Conservation (phyloP, 2,797 vertebrate species). For the Anisognathus igniventris region DNA sequence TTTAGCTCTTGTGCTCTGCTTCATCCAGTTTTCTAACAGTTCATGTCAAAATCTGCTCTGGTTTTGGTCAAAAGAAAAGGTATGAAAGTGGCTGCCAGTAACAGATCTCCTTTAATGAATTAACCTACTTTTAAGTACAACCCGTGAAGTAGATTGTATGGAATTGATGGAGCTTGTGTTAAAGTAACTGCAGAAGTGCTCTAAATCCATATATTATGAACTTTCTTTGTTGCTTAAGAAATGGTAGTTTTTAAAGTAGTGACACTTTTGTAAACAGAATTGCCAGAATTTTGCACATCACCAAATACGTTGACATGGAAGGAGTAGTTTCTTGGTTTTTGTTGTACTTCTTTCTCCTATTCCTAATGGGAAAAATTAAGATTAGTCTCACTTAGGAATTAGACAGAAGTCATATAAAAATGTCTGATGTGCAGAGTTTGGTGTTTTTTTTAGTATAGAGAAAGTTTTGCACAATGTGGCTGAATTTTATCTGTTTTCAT, state of each 20-base stretch:
- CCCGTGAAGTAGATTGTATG: not conserved
- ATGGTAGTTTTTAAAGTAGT: not conserved
- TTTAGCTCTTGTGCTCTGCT: not conserved
- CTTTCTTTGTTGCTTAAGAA: not conserved
- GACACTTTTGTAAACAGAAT: not conserved
- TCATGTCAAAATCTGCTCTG: not conserved
- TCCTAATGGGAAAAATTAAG: not conserved
- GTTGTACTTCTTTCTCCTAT: accelerated
- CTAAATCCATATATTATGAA: not conserved
- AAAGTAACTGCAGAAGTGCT: not conserved
- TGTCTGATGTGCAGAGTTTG: not conserved
- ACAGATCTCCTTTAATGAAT: not conserved
- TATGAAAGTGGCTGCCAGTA: not conserved
- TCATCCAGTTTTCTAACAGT: not conserved
- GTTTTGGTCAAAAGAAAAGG: not conserved
- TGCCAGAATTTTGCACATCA: accelerated
- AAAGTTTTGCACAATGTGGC: not conserved
- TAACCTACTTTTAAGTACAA: not conserved
- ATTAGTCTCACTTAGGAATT: not conserved
- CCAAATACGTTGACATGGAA: not conserved
- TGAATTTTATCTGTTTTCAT: not conserved
- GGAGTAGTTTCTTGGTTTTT: not conserved
- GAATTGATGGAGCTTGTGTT: not conserved
- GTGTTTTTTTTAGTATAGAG: not conserved
- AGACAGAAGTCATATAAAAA: not conserved